These are phyloP conservation scores for Hirtodrosophila cameraria DNA, from an alignment of 2,888 invertebrate genomes.

Conservation along the genomic window DNA sequence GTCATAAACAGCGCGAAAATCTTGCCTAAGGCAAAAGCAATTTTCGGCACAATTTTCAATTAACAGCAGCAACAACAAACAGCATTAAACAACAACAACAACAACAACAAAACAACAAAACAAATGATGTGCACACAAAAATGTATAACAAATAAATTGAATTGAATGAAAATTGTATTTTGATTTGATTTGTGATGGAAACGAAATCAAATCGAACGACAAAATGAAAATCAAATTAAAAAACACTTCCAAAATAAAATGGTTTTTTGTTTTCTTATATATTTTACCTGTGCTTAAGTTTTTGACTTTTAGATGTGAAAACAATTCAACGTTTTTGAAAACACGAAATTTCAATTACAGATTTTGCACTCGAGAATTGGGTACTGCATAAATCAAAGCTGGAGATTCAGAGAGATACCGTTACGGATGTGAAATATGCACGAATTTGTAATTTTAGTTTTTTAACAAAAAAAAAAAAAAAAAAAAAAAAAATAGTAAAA, in stretches of 20 bases:
- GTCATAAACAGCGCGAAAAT: slow-evolving; percentile 50
- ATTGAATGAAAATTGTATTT: slow-evolving; percentile 67
- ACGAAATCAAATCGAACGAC: slow-evolving; percentile 41
- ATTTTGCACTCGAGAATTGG: slow-evolving; percentile 63
- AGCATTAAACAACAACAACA: slow-evolving; percentile 17
- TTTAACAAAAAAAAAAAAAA: no score
- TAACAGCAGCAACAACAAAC: slow-evolving; percentile 41
- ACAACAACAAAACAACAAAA: neutral
- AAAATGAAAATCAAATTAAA: slow-evolving; percentile 46
- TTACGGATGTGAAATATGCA: slow-evolving; percentile 12
- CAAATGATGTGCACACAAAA: slow-evolving; percentile 6
- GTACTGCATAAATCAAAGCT: neutral
- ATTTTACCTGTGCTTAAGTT: slow-evolving; percentile 55
- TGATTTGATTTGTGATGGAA: slow-evolving; percentile 66
- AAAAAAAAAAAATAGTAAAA: no score
- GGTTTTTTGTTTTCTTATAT: neutral
- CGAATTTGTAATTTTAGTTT: neutral
- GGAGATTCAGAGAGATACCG: slow-evolving; percentile 10
- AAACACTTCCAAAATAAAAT: slow-evolving; percentile 29
- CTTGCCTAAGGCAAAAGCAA: slow-evolving; percentile 40
- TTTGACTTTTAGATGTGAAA: slow-evolving; percentile 65
- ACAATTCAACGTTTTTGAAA: slow-evolving; percentile 28
- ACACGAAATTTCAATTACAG: slow-evolving; percentile 71
- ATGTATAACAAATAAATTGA: slow-evolving; percentile 63
- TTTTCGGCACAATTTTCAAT: slow-evolving; percentile 74